Base-by-base conservation (phyloP, 2,888 invertebrate genomes). In the Napeogenes inachia region DNA sequence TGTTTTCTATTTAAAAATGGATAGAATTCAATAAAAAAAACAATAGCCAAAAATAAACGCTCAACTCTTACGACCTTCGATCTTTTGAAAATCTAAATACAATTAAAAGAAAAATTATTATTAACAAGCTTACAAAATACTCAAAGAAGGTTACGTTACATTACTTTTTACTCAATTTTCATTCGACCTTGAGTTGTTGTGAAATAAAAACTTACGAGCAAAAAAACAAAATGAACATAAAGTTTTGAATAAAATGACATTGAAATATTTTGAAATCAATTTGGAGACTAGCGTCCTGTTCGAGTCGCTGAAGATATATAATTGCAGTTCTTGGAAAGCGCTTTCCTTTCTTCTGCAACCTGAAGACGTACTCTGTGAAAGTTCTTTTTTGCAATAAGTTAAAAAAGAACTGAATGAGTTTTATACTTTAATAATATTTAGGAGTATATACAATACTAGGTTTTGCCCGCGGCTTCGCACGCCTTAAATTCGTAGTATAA, bases 51-150 rank as follows among this genome's bases (percentile, higher is more conserved):
- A 38, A 47, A 47, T 47, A 47, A 47, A 47, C n/a, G 21, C 47
- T 47, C 13, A 13, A 6, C 21, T 46, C 53, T 72, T 70, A 71
- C 67, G 65, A 69, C 68, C 67, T 67, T 67, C 67, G 66, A 67
- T 63, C 66, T 62, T 58, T 59, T 69, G 72, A 70, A 73, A 68
- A 71, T 71, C 12, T 42, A 35, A 6, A 5, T 6, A 35, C n/a
- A n/a, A n/a, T 6, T 35, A 6, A 5, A 4, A 35, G 1, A 35
- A 6, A 35, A 35, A 5, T 35, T 35, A 6, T 35, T 5, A 6
- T 35, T 35, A 5, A 4, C 35, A 35, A 35, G 6, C 4, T 35
- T 5, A 35, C 4, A 35, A 6, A 10, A 42, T 38, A 8, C 42
- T 10, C 3, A 42, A 42, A 10, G 8, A 42, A 42, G 42, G 42